Evolutionary conservation across 2,888 invertebrate genomes (phyloP).

Genomic region (Ophraella communa): DNA sequence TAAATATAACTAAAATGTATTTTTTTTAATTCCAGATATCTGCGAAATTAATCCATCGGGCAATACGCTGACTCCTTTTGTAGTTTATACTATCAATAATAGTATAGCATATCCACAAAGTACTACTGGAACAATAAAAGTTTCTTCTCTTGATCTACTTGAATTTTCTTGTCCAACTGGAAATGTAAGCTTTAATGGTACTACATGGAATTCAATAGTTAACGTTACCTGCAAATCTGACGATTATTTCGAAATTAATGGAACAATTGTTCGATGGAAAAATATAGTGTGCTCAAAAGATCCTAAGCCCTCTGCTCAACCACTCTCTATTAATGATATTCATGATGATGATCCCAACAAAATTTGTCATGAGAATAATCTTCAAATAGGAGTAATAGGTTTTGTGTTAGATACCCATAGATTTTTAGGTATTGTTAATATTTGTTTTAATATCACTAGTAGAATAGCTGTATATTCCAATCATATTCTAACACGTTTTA

Average conservation of each 20-base stretch:
- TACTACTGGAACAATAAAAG: neutral
- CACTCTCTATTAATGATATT: neutral
- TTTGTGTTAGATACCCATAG: neutral
- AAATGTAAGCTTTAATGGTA: neutral
- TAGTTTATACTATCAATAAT: neutral
- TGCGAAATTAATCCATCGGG: neutral
- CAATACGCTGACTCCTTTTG: neutral
- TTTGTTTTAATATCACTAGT: constrained; percentile 64
- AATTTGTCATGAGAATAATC: neutral
- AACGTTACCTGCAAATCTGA: neutral
- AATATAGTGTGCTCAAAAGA: neutral
- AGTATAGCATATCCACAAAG: neutral
- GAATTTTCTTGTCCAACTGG: neutral
- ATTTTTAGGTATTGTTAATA: constrained; percentile 51
- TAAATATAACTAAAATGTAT: neutral
- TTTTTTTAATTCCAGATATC: neutral
- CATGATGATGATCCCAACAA: neutral
- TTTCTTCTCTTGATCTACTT: neutral
- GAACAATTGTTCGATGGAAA: neutral
- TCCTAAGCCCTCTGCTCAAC: neutral
- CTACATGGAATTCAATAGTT: neutral
- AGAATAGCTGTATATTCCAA: constrained; percentile 64
- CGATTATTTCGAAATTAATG: neutral
- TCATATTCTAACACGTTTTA: constrained; percentile 56
- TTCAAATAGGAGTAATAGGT: neutral